phyloP scores from a whole-genome alignment of 1,140 invertebrate species.

The Saccostrea glomerata region DNA sequence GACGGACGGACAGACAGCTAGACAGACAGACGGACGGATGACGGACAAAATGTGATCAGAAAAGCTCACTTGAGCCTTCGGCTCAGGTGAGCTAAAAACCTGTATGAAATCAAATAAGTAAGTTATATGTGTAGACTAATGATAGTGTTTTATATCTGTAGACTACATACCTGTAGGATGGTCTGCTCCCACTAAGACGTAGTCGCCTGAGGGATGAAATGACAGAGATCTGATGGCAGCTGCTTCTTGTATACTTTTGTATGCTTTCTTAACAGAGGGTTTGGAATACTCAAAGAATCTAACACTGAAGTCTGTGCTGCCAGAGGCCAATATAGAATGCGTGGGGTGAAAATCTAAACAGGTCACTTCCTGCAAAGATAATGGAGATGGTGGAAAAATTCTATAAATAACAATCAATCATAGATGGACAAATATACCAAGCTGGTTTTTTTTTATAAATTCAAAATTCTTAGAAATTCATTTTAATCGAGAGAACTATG shows the following conservation, averaged over 20 bases:
- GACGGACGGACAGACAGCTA: too few species aligned
- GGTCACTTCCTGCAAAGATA: constrained; percentile 88
- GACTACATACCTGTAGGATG: constrained; percentile 85
- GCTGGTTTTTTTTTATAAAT: too few species aligned
- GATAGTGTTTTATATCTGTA: background rate
- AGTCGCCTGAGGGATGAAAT: constrained; percentile 97
- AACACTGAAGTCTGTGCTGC: constrained; percentile 94
- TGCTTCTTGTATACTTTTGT: constrained; percentile 96
- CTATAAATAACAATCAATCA: too few species aligned
- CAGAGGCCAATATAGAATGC: constrained; percentile 93
- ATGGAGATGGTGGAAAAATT: background rate
- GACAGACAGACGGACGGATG: too few species aligned
- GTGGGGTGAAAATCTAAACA: constrained; percentile 96
- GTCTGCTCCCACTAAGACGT: constrained; percentile 93
- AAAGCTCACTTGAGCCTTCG: too few species aligned
- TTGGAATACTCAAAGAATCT: constrained; percentile 99
- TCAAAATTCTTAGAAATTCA: too few species aligned
- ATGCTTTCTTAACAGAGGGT: constrained; percentile 98
- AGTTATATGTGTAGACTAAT: too few species aligned
- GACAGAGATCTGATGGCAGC: constrained; percentile 92
- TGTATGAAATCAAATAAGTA: too few species aligned
- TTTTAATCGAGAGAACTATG: too few species aligned
- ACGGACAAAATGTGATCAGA: too few species aligned
- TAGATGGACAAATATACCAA: too few species aligned
- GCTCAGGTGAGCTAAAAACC: too few species aligned